Evolutionary conservation across 2,888 invertebrate genomes (phyloP).

Genomic region (Pelosia muscerda): DNA sequence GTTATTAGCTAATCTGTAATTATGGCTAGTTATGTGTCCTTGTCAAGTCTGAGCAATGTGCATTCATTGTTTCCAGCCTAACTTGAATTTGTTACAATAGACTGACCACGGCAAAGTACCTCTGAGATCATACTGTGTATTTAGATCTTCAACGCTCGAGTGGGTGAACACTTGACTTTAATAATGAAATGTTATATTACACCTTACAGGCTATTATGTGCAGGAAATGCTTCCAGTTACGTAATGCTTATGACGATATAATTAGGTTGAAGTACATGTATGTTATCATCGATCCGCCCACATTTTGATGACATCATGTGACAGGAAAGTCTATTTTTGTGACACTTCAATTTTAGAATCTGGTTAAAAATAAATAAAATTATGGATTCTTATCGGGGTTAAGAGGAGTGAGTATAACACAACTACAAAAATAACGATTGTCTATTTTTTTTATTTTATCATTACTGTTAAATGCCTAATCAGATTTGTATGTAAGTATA

Average conservation of each 20-base stretch:
- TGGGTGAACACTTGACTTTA: conserved; percentile 15
- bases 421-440: too few relatives aligned
- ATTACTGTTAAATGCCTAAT: background rate
- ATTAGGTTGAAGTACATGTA: conserved; percentile 1
- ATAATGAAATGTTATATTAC: background rate
- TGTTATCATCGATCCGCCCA: conserved; percentile 9
- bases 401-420: too few relatives aligned
- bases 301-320: conserved; percentile 8
- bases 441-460: background rate
- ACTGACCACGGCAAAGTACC: conserved; percentile 27
- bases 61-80: conserved; percentile 33
- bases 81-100: conserved; percentile 27
- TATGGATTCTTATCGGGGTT: too few relatives aligned
- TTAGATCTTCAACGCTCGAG: conserved; percentile 16
- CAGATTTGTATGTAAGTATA: background rate
- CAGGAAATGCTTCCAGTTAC: conserved; percentile 2
- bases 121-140: conserved; percentile 14
- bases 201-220: background rate
- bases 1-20: background rate
- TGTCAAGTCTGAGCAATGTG: conserved; percentile 35
- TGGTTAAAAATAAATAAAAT: background rate
- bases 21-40: conserved; percentile 23
- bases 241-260: conserved; percentile 8
- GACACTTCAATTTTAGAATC: background rate
- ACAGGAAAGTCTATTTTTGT: background rate